phyloP scores from a whole-genome alignment of 2,797 vertebrate genomes.

The Crax fasciolata region DNA sequence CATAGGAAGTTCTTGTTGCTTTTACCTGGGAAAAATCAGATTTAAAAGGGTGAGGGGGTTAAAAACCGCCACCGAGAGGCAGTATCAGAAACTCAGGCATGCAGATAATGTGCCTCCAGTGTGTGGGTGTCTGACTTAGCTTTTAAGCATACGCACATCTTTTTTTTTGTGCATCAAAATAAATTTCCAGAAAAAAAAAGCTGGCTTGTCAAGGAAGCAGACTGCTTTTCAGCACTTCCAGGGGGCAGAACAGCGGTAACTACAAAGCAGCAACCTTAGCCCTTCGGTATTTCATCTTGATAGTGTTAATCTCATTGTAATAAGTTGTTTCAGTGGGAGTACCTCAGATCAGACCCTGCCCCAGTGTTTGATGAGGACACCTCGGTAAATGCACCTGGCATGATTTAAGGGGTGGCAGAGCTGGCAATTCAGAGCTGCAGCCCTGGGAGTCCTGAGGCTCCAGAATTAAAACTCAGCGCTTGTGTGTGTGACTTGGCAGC shows the following conservation, averaged over 20 bases:
- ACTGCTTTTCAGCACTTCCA: neutral
- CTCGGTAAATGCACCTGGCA: accelerated
- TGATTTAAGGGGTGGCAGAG: neutral
- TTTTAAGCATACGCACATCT: neutral
- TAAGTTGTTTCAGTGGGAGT: neutral
- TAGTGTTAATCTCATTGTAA: accelerated
- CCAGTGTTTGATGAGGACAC: neutral
- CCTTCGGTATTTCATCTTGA: neutral
- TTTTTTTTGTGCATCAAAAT: neutral
- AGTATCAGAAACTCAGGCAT: neutral
- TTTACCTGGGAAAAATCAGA: neutral
- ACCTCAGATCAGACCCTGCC: neutral
- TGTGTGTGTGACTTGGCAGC: neutral
- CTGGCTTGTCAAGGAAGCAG: neutral
- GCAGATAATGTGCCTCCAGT: neutral
- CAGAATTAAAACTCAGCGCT: neutral
- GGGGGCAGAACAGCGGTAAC: neutral
- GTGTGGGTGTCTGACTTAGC: neutral
- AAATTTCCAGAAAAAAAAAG: neutral
- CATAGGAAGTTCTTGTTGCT: neutral
- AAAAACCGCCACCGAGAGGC: neutral
- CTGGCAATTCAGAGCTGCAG: neutral
- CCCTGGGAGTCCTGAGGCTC: neutral
- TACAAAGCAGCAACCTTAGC: neutral
- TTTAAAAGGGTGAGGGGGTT: neutral